These are phyloP conservation scores for Lagodon rhomboides DNA, from an alignment of 2,797 vertebrate genomes.

Conservation along the genomic window DNA sequence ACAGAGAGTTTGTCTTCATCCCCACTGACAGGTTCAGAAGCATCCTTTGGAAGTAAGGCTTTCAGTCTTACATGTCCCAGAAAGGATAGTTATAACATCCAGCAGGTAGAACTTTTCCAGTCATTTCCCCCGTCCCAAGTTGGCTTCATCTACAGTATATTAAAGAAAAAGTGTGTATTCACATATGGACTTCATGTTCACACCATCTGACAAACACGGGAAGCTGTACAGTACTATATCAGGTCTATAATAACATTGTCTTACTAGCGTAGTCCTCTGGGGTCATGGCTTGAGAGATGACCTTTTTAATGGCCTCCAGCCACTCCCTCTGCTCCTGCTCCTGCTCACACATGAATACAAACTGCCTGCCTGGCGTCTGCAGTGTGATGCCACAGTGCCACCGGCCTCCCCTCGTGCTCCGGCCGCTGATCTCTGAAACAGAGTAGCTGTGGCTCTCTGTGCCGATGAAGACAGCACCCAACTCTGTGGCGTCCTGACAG, in stretches of 20 bases:
- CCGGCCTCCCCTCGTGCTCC: constrained; percentile 76
- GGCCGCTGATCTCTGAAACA: constrained; percentile 79
- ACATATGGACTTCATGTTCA: neutral
- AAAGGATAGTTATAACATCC: neutral
- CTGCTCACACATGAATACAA: constrained; percentile 90
- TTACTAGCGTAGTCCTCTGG: constrained; percentile 82
- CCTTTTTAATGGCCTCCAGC: constrained; percentile 86
- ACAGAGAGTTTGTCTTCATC: neutral
- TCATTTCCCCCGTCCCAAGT: constrained; percentile 73
- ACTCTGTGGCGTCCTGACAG: constrained; percentile 89
- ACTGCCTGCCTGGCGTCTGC: constrained; percentile 88
- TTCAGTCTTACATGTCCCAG: neutral
- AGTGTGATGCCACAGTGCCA: constrained; percentile 87
- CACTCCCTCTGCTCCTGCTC: constrained; percentile 90
- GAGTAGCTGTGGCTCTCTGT: constrained; percentile 86
- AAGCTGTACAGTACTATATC: neutral
- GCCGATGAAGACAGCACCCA: constrained; percentile 90
- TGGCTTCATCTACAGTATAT: constrained; percentile 77
- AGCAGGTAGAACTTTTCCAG: neutral
- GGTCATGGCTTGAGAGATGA: constrained; percentile 87
- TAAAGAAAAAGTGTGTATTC: neutral
- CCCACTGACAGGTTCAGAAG: neutral
- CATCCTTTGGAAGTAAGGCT: neutral
- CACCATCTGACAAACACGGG: neutral
- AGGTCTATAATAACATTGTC: constrained; percentile 20